Evolutionary conservation across 2,113 vertebrate species (phyloP), one percentile per base, ranked within the genome.

Genomic region (Proteles cristata): DNA sequence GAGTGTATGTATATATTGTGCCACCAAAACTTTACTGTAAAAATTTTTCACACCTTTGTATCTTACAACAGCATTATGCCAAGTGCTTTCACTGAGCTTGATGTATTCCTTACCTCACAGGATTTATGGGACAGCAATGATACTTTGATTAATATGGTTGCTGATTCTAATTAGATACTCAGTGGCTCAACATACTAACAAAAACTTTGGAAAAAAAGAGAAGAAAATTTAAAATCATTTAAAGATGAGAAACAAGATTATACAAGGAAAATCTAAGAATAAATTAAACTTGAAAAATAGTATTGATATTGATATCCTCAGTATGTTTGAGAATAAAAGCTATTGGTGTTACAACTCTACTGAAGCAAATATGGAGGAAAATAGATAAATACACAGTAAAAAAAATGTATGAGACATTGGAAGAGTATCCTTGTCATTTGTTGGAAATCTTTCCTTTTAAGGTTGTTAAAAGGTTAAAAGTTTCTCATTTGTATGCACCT

Each of bases 231-330:
- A 53, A 69, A 71, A 85, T 53, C 14, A 65, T 58, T 83, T 2
- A 69, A 84, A 74, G 61, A 14, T 68, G 10, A 84, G 50, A 53
- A 79, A 50, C 19, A 82, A 65, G 35, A 21, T 19, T 53, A 71
- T 81, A 85, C 85, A 45, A 86, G 11, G 23, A 87, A 93, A 88
- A 88, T n/a, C 28, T 94, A 92, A 96, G 14, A 63, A 87, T 50
- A 58, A 73, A 66, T 68, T 71, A 45, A 83, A 83, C n/a, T 25
- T 82, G 26, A 39, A 53, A 91, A 92, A 74, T 7, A 93, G 9
- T 35, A 86, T 12, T 50, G 10, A 58, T 39, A 53, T 35, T 71
- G 21, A 58, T 82, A 74, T 81, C 1, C 26, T 74, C 16, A 39
- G 39, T 28, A 26, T 43, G 25, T 26, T 66, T 17, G 15, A n/a